Evolutionary conservation across 2,113 vertebrate species (phyloP).

Genomic region (Seriola dumerili): DNA sequence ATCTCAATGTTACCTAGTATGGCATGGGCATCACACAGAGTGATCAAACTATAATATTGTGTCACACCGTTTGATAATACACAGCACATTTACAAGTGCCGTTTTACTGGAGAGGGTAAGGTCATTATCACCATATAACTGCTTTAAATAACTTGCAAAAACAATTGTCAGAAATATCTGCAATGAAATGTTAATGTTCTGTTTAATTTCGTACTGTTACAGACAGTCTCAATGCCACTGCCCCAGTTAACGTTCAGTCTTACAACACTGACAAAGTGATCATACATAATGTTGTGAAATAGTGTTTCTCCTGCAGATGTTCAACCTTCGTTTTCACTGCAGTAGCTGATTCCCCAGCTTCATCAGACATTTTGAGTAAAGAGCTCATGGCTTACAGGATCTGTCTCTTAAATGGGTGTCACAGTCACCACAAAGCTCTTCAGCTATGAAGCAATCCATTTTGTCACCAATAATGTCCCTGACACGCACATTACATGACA

Average conservation of each 20-base stretch:
- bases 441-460: not conserved
- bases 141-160: not conserved
- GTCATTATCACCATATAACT: not conserved
- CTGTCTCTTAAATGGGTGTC: not conserved
- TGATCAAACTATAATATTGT: slow-evolving; percentile 2
- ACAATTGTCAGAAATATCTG: not conserved
- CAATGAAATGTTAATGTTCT: not conserved
- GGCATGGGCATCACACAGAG: not conserved
- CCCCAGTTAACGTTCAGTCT: not conserved
- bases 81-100: not conserved
- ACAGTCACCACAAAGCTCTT: not conserved
- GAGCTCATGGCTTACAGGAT: too few species aligned
- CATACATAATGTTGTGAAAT: not conserved
- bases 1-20: not conserved
- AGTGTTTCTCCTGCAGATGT: not conserved
- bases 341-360: not conserved
- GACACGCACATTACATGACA: not conserved
- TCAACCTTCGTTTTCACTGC: not conserved
- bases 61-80: not conserved
- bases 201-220: not conserved
- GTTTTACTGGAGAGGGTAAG: not conserved
- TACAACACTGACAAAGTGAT: too few species aligned
- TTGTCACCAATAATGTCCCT: not conserved
- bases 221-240: not conserved
- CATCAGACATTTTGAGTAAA: not conserved